Evolutionary conservation across 2,113 vertebrate genomes (phyloP), one percentile per base, ranked within the genome.

Genomic region (Cyanoramphus novaezelandiae): DNA sequence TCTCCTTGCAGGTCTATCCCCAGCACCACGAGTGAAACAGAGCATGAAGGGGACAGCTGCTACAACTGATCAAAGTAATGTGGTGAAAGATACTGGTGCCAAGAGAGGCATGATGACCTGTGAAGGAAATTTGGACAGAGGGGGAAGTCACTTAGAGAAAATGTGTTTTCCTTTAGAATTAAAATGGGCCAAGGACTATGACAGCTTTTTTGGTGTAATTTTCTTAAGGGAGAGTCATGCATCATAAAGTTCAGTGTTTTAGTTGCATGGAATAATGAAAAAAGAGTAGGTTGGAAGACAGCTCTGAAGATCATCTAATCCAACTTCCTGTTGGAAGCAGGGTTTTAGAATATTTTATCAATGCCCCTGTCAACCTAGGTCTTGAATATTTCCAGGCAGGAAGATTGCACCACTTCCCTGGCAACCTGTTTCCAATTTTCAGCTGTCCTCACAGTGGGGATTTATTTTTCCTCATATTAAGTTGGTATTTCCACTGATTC

Each of bases 11-110:
- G 50, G 10, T 85, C 23, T 93, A 84, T 89, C 31, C 31, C 21
- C 81, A 59, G 62, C 53, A 85, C 49, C 69, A 67, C 53, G 90
- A 90, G 50, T 69, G 81, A 96, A 95, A 95, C 75, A 91, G 96
- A 95, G 93, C 90, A 53, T 95, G 91, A 13, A 93, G 72, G 28
- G 35, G 64, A 92, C 95, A 95, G 53, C 84, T 95, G 89, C 63
- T 91, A 24, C 41, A 27, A 31, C 37, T 52, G 79, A 76, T 87
- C 59, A 85, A 44, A 91, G 69, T 63, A 87, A 29, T 52, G 75
- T 52, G 68, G 19, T 82, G 63, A 70, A 70, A 74, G 37, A 12
- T 64, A 17, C 41, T 53, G 28, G 17, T 94, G 90, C 91, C 90
- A 92, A 49, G 52, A 71, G 78, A 78, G 13, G 41, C 74, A 37